Percentiles rank a stretch among this genome's conserved stretches.
phyloP scores from a whole-genome alignment of 2,888 invertebrate genomes.

The Anoplius nigerrimus region DNA sequence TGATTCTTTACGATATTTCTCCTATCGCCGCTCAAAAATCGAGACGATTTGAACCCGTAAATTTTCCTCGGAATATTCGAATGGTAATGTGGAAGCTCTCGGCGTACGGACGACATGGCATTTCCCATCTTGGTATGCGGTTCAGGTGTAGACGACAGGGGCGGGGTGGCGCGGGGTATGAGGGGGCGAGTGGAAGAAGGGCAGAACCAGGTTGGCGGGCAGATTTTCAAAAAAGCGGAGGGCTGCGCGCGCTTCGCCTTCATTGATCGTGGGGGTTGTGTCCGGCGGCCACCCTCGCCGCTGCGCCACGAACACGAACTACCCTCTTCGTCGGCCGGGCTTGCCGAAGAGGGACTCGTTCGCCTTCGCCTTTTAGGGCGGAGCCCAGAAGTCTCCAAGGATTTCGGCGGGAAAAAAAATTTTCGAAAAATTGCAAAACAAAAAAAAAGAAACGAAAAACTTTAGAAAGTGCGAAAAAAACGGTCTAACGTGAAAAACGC shows the following conservation, averaged over 20 bases:
- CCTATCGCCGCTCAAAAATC: no score
- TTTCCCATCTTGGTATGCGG: slow-evolving; percentile 59
- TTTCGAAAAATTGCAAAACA: slow-evolving; percentile 31
- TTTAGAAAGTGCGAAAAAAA: slow-evolving; percentile 32
- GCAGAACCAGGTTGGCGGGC: slow-evolving; percentile 69
- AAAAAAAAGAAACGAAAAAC: slow-evolving; percentile 39
- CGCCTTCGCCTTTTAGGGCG: slow-evolving; percentile 69
- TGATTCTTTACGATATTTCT: no score
- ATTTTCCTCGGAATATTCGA: no score
- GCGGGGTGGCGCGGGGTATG: slow-evolving; percentile 45
- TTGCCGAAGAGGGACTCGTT: slow-evolving; percentile 62
- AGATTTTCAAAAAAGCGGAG: slow-evolving; percentile 72
- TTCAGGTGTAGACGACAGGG: slow-evolving; percentile 53
- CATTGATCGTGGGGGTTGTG: slow-evolving; percentile 69
- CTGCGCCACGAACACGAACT: slow-evolving; percentile 58
- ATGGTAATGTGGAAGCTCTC: slow-evolving; percentile 17
- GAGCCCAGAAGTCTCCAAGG: slow-evolving; percentile 64
- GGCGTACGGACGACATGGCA: slow-evolving; percentile 43
- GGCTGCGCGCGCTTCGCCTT: slow-evolving; percentile 72
- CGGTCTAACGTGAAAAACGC: slow-evolving; percentile 1
- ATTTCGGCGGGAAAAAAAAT: slow-evolving; percentile 42
- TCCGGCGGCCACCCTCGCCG: slow-evolving; percentile 60
- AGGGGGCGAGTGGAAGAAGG: slow-evolving; percentile 51
- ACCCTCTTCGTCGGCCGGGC: slow-evolving; percentile 61
- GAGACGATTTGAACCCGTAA: no score